phyloP scores from a whole-genome alignment of 2,888 invertebrate genomes.

The Polydrusus cervinus region DNA sequence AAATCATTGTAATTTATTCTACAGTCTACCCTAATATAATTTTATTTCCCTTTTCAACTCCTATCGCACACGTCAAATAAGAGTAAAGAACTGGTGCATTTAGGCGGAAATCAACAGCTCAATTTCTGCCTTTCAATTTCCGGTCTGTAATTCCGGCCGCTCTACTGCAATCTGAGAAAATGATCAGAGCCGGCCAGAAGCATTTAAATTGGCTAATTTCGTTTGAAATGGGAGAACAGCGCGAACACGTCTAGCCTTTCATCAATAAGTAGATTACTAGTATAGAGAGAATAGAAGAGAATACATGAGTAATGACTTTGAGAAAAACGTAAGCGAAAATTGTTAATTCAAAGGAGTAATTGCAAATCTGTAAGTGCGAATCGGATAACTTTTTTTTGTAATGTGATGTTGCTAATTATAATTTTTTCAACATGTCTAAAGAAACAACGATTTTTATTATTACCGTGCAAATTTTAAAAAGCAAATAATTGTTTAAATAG shows the following conservation, averaged over 20 bases:
- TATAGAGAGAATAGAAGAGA: not conserved
- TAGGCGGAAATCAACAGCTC: constrained; percentile 64
- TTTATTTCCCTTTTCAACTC: constrained; percentile 22
- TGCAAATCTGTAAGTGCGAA: not conserved
- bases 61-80: constrained; percentile 57
- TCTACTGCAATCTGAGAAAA: constrained; percentile 34
- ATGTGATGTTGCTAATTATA: too few relatives aligned
- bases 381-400: too few relatives aligned
- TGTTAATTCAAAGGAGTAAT: not conserved
- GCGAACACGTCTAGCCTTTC: constrained; percentile 30
- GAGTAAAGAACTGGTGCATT: constrained; percentile 50
- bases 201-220: constrained; percentile 43
- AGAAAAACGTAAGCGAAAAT: not conserved
- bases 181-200: constrained; percentile 25
- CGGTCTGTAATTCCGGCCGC: constrained; percentile 62
- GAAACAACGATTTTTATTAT: too few relatives aligned
- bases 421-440: too few relatives aligned
- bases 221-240: constrained; percentile 34
- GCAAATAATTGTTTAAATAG: too few relatives aligned
- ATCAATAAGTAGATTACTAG: constrained; percentile 35
- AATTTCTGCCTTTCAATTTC: constrained; percentile 68
- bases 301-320: constrained; percentile 6
- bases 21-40: not conserved
- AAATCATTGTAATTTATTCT: too few relatives aligned
- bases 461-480: too few relatives aligned